These are phyloP conservation scores for Bettongia penicillata DNA, from an alignment of 2,113 vertebrate genomes.

Conservation along the genomic window DNA sequence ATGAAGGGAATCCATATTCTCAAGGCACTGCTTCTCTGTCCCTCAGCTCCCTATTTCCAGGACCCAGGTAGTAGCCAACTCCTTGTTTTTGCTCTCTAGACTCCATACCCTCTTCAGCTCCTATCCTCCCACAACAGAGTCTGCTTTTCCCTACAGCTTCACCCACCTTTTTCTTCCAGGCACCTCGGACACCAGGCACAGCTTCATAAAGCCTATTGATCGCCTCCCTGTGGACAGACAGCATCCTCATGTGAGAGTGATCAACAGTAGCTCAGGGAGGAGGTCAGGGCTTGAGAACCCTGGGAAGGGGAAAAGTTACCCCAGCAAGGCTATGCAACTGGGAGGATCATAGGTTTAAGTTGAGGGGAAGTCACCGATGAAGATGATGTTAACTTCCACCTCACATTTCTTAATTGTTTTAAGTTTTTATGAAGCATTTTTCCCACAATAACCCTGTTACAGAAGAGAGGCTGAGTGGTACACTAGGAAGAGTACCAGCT, in stretches of 20 bases:
- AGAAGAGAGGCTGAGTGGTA: neutral
- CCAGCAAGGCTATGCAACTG: neutral
- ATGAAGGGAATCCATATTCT: neutral
- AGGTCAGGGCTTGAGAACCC: neutral
- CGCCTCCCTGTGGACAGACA: constrained; percentile 88
- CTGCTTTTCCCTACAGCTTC: neutral
- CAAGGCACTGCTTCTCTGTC: neutral
- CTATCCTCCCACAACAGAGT: neutral
- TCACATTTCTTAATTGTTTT: neutral
- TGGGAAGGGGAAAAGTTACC: neutral
- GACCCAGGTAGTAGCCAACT: neutral
- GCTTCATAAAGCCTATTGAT: constrained; percentile 96
- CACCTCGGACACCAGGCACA: constrained; percentile 92
- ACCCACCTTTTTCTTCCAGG: constrained; percentile 96
- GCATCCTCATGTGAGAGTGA: neutral
- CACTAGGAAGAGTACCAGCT: neutral
- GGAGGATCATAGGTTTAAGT: neutral
- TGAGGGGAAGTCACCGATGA: neutral
- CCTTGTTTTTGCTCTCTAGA: neutral
- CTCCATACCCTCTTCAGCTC: neutral
- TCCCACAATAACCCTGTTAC: neutral
- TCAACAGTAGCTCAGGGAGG: neutral
- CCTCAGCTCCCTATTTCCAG: neutral
- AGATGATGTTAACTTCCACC: neutral
- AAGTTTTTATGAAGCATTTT: neutral